Base-by-base conservation (phyloP, 2,113 vertebrate genomes). In the Ailurus styani region DNA sequence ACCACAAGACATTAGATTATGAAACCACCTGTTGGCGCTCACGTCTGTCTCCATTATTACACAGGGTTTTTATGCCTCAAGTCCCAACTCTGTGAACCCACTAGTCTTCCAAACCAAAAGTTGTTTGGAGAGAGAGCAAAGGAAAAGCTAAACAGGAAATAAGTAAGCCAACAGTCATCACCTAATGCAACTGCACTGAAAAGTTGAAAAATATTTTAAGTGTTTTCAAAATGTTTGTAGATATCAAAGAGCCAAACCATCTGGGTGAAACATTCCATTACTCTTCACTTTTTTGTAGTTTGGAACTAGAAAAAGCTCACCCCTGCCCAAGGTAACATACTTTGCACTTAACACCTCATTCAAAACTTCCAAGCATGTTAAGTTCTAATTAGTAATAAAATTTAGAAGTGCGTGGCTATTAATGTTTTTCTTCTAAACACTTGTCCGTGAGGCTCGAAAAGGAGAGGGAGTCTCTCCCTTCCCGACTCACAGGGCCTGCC, bases 81-180 rank as follows among this genome's bases (percentile, higher is more conserved):
- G 47, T 95, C 40, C 40, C 54, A 91, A 10, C 55, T 93, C 34
- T 87, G 64, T 95, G 73, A 78, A 15, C 31, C 45, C 21, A 73
- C 45, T 90, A 1, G 84, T 78, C 78, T 89, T 95, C 70, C 40
- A 91, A 91, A 89, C 79, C 79, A 79, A 94, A 93, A 79, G 50
- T 81, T 87, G 57, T 97, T 96, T 97, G 95, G 96, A 97, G 85
- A 93, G 55, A 96, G 96, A 97, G 95, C 94, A 98, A 96, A 98
- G 96, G 79, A 87, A 96, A 97, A 97, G 82, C 40, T 45, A 91
- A 96, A 97, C 94, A 96, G 93, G 96, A 97, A 97, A 95, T 86
- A 88, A 96, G 96, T 64, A 96, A 97, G 86, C 55, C 94, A 89
- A 45, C 25, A 88, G 70, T 88, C 95, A 95, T 96, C 97, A 97